Base-by-base conservation (phyloP, 2,113 vertebrate species). In the Puma concolor region DNA sequence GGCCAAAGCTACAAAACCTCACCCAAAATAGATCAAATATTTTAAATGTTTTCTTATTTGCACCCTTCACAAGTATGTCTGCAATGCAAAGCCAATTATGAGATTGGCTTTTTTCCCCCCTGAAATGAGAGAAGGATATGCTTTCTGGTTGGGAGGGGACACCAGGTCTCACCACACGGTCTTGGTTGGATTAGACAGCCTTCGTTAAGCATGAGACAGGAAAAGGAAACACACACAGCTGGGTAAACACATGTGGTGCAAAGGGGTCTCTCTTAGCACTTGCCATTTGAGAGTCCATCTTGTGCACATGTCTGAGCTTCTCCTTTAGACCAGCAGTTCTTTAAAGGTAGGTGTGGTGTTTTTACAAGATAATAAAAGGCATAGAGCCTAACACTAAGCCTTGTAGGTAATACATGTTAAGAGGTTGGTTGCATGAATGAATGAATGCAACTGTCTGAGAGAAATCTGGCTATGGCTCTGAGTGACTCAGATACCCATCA, bases 11-110 rank as follows among this genome's bases (percentile, higher is more conserved):
- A 91, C 85, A 97, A 74, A 98, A 97, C 97, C 95, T 98, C 97
- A 95, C 97, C 96, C 97, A 97, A 97, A 98, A 98, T 97, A 98
- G 95, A 98, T 91, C 7, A 57, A 98, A 98, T 98, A 97, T 94
- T 98, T 98, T 86, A 96, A 96, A 98, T 98, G 80, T 96, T 98
- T 98, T 88, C 97, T 97, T 92, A 97, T 98, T 98, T 97, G 96
- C 94, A n/a, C 97, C 96, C 96, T 69, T 97, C 76, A 63, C 82
- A 98, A 97, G 31, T 97, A 98, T 98, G 97, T 96, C 74, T 95
- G 95, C 92, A 98, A 98, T 98, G 97, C 97, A 96, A 95, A 97
- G 85, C 86, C 97, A 98, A 97, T 98, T 98, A 95, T 94, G 76
- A 97, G 93, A 92, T 63, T 79, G 94, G n/a, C 80, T 52, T 79